Conservation (phyloP, 1,140 invertebrate genomes). For the Drosophila melanica region DNA sequence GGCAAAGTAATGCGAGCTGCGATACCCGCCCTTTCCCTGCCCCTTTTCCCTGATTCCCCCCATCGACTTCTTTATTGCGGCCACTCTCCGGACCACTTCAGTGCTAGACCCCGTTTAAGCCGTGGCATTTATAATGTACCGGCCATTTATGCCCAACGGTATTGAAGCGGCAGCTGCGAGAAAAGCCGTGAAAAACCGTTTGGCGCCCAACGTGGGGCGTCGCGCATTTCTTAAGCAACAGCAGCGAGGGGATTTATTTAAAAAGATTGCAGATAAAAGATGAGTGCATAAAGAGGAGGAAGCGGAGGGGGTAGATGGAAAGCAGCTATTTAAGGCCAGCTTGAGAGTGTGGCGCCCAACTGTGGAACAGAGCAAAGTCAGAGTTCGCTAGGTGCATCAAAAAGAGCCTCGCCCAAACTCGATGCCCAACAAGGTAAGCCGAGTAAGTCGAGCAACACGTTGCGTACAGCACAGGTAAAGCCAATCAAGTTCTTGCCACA, state of each 20-base stretch:
- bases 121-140: constrained; percentile 44
- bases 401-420: neutral
- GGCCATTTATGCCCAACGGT: constrained; percentile 23
- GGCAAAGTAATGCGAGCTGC: constrained; percentile 25
- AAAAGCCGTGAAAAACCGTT: neutral
- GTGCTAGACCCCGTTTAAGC: constrained; percentile 24
- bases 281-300: too few species aligned
- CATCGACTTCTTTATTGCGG: neutral
- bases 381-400: too few species aligned
- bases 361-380: too few species aligned
- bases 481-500: constrained; percentile 48
- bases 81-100: constrained; percentile 13
- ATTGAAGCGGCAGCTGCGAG: neutral
- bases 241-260: too few species aligned
- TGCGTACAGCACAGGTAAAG: constrained; percentile 25
- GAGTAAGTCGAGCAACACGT: neutral
- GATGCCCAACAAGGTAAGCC: neutral
- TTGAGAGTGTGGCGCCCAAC: too few species aligned
- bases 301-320: too few species aligned
- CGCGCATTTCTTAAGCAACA: too few species aligned
- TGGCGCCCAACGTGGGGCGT: constrained; percentile 33
- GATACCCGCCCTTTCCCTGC: too few species aligned
- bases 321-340: too few species aligned
- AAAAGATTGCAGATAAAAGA: too few species aligned
- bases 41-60: neutral